phyloP scores from a whole-genome alignment of 1,140 invertebrate species.

The Zaprionus kolodkinae region DNA sequence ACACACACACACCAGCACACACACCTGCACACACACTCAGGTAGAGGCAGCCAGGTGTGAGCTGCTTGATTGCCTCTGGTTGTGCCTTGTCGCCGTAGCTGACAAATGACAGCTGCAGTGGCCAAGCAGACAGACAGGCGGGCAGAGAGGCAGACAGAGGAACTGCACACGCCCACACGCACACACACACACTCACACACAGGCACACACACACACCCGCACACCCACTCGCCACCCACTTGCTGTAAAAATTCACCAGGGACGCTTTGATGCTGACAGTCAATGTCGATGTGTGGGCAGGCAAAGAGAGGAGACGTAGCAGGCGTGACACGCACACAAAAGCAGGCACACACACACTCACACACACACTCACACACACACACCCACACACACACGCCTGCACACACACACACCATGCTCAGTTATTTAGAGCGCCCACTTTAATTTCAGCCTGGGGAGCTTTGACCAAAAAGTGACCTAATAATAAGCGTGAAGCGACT shows the following conservation, averaged over 20 bases:
- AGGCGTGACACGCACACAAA: slow-evolving; percentile 43
- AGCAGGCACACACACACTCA: slow-evolving; percentile 7
- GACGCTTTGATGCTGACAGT: slow-evolving; percentile 48
- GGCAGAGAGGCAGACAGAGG: not conserved
- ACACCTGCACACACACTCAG: not conserved
- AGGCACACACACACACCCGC: no score
- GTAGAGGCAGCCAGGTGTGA: slow-evolving; percentile 8
- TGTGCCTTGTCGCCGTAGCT: slow-evolving; percentile 19
- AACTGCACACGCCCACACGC: not conserved
- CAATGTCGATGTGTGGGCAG: slow-evolving; percentile 25
- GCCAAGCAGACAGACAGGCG: slow-evolving; percentile 25
- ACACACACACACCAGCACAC: not conserved
- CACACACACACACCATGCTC: slow-evolving; percentile 3
- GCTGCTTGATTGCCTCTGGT: slow-evolving; percentile 26
- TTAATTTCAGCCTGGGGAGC: slow-evolving; percentile 44
- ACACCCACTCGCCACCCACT: slow-evolving; percentile 10
- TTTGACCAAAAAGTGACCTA: slow-evolving; percentile 44
- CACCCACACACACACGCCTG: slow-evolving; percentile 9
- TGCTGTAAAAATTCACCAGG: slow-evolving; percentile 35
- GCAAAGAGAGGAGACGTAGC: not conserved
- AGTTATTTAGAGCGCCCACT: slow-evolving; percentile 23
- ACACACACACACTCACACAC: not conserved
- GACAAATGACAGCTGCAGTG: slow-evolving; percentile 70
- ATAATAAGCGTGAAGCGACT: slow-evolving; percentile 31
- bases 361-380: slow-evolving; percentile 12